Base-by-base conservation (phyloP, 1,140 invertebrate species). In the Panagrolaimus sp. region DNA sequence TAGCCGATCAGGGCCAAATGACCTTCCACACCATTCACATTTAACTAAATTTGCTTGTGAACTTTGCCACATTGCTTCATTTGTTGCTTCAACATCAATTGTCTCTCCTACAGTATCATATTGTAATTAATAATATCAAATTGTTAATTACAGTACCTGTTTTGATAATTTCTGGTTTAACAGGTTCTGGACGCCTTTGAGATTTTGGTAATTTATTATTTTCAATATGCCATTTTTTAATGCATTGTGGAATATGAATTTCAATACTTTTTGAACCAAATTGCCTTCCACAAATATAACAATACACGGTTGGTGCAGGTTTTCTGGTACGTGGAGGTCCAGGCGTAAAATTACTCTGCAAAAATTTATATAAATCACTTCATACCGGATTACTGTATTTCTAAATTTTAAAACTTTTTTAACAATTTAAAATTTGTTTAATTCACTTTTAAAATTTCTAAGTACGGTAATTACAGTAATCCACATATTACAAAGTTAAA, bases 221-320 rank as follows among this genome's bases (percentile, higher is more conserved):
- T 78, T 90, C 88, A 48, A 84, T 78, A 38, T 88, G 85, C 89
- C 90, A 90, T 79, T 90, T 90, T 77, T 89, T 88, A 38, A 91
- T 76, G 78, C 90, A 91, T 74, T 91, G 89, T 1, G 89, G 89
- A 77, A 90, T 89, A 83, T 91, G 90, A 68, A 91, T 90, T 17
- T 83, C 83, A 66, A 91, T 88, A 45, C 89, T 89, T 72, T 86
- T 87, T 0, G 88, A 87, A 12, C 89, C 90, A 82, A 90, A 91
- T 72, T 90, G 87, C 65, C 89, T 85, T 5, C 89, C 89, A 77
- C 89, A 90, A 63, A 91, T 88, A 76, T 91, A 90, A 80, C 90
- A 91, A 12, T 89, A 86, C 1, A 89, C 85, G 0, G 84, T 83
- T 24, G 84, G 87, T 70, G 86, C 84, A 0, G 67, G 69, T 38